Evolutionary conservation across 1,140 invertebrate genomes (phyloP), one percentile per base, ranked within the genome.

Genomic region (Plectrocnemia conspersa): DNA sequence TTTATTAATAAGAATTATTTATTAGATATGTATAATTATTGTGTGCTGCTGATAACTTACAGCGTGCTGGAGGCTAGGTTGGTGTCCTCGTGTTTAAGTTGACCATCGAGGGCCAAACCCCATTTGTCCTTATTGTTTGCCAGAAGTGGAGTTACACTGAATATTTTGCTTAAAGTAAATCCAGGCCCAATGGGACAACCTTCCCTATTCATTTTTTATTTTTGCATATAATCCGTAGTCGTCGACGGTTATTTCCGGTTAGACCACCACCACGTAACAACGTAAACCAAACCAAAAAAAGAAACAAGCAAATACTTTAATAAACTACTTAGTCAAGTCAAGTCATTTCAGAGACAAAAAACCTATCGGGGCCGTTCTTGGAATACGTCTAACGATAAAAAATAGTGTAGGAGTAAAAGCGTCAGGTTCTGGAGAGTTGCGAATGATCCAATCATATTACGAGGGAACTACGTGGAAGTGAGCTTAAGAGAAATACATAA

Each of bases 1-100:
- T n/a, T n/a, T n/a, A n/a, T n/a, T n/a, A n/a, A n/a, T n/a, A n/a
- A n/a, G n/a, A n/a, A n/a, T n/a, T n/a, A n/a, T n/a, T n/a, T n/a
- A n/a, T n/a, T n/a, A n/a, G n/a, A n/a, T n/a, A n/a, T n/a, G n/a
- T n/a, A n/a, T 6, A 7, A 19, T 38, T 29, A 32, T n/a, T n/a
- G n/a, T 27, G 32, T 52, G 35, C 19, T 40, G 44, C 35, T 16
- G 24, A 29, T 19, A 58, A 78, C 82, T 81, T 74, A 89, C 85
- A 92, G 83, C 33, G 91, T 93, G 55, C 88, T 91, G 24, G 88
- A 92, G 19, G 91, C 88, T 33, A 99, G 82, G 82, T 99, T 99
- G 66, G 97, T 99, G 78, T 99, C 97, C 79, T 99, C 96, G 75
- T 99, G 94, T 76, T 98, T 99, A 62, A 99, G 83, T 76, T 98